A percentile compares a stretch with the other conserved stretches of the same genome.
Conservation (phyloP, 2,113 vertebrate species). For the Coryphaenoides rupestris region DNA sequence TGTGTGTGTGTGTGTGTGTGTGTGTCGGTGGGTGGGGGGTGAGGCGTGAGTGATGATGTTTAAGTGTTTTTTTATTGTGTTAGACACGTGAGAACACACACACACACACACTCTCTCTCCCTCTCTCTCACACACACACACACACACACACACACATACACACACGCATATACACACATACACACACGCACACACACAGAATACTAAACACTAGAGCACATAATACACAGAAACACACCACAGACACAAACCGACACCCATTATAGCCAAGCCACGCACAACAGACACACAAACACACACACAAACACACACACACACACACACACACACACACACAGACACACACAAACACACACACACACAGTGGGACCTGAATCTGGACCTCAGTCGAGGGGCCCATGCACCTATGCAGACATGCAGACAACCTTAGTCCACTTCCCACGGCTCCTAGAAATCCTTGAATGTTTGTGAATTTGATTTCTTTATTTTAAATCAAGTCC, state of each 20-base stretch:
- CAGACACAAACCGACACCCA: neutral
- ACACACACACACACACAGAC: constrained; percentile 31
- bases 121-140: too few species aligned
- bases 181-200: constrained; percentile 33
- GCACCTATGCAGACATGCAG: neutral
- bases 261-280: too few species aligned
- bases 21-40: constrained; percentile 52
- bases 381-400: constrained; percentile 24
- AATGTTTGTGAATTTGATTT: too few species aligned
- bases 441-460: too few species aligned
- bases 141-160: neutral
- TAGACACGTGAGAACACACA: constrained; percentile 42
- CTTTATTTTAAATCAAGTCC: too few species aligned
- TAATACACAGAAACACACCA: neutral
- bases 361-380: constrained; percentile 44
- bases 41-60: too few species aligned
- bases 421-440: too few species aligned
- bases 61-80: constrained; percentile 59
- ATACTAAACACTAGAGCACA: too few species aligned
- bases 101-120: neutral
- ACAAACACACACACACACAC: constrained; percentile 29
- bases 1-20: too few species aligned
- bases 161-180: constrained; percentile 16
- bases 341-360: constrained; percentile 34
- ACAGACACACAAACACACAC: constrained; percentile 7